phyloP scores from a whole-genome alignment of 2,797 vertebrate species.

The Eurystomus glaucurus region DNA sequence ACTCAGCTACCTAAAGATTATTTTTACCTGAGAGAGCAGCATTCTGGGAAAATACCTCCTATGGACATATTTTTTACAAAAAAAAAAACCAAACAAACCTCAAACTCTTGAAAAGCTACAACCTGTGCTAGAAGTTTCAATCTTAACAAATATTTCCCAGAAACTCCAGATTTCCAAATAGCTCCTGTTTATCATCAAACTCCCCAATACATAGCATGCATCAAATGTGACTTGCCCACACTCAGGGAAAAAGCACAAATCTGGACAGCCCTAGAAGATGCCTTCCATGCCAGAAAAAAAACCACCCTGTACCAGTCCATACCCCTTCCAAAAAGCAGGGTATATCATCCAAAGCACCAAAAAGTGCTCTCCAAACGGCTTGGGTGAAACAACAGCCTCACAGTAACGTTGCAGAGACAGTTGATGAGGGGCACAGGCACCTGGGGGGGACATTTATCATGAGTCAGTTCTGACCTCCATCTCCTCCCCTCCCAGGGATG shows the following conservation, averaged over 20 bases:
- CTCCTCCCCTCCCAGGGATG: not conserved
- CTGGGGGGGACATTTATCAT: not conserved
- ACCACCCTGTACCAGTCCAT: accelerated
- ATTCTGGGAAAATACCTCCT: not conserved
- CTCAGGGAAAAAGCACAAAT: accelerated
- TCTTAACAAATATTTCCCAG: not conserved
- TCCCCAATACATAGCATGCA: accelerated
- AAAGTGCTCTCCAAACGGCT: not conserved
- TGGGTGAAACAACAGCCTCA: not conserved
- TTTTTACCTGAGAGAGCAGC: not conserved
- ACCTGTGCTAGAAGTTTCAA: not conserved
- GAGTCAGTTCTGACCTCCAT: not conserved
- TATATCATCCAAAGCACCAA: not conserved
- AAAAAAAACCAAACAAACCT: not conserved
- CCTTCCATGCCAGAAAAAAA: not conserved
- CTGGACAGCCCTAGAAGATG: not conserved
- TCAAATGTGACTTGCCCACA: accelerated
- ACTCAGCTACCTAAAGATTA: not conserved
- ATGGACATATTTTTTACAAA: accelerated
- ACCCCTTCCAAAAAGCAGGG: not conserved
- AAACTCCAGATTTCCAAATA: not conserved
- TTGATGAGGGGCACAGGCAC: accelerated
- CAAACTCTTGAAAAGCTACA: not conserved
- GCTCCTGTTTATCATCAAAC: not conserved
- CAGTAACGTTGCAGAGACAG: not conserved